A percentile compares a stretch with the other conserved stretches of the same genome.
These are phyloP conservation scores for Smittia sp. DNA, from an alignment of 2,888 invertebrate genomes.

Conservation along the genomic window DNA sequence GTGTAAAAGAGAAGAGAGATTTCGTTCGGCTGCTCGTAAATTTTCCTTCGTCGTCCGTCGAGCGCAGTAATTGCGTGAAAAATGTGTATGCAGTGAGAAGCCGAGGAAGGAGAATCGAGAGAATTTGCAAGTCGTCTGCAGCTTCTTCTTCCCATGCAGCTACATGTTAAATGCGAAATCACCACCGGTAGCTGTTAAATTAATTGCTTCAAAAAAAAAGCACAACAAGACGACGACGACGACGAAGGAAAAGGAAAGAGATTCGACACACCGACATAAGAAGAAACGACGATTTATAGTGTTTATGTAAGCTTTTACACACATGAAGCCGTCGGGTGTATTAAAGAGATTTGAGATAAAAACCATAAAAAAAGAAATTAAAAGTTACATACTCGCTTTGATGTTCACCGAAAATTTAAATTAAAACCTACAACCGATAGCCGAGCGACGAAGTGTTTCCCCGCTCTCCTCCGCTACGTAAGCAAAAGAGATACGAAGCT, in stretches of 20 bases:
- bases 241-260: neutral
- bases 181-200: slow-evolving; percentile 21
- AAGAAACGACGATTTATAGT: slow-evolving; percentile 25
- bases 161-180: slow-evolving; percentile 9
- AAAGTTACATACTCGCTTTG: slow-evolving; percentile 41
- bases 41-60: neutral
- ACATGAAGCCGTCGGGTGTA: slow-evolving; percentile 33
- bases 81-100: slow-evolving; percentile 33
- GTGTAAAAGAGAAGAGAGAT: slow-evolving; percentile 14
- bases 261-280: slow-evolving; percentile 35
- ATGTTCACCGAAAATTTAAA: slow-evolving; percentile 41
- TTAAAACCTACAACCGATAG: slow-evolving; percentile 23
- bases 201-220: slow-evolving; percentile 20
- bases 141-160: neutral
- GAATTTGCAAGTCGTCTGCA: neutral
- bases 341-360: slow-evolving; percentile 38
- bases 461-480: neutral
- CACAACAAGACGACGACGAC: neutral
- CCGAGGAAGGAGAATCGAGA: neutral
- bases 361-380: slow-evolving; percentile 41
- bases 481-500: neutral
- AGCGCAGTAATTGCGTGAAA: slow-evolving; percentile 33
- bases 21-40: slow-evolving; percentile 13
- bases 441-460: neutral
- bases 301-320: slow-evolving; percentile 39